These are phyloP conservation scores for Rattus rattus DNA, from an alignment of 2,113 vertebrate species.

Conservation along the genomic window DNA sequence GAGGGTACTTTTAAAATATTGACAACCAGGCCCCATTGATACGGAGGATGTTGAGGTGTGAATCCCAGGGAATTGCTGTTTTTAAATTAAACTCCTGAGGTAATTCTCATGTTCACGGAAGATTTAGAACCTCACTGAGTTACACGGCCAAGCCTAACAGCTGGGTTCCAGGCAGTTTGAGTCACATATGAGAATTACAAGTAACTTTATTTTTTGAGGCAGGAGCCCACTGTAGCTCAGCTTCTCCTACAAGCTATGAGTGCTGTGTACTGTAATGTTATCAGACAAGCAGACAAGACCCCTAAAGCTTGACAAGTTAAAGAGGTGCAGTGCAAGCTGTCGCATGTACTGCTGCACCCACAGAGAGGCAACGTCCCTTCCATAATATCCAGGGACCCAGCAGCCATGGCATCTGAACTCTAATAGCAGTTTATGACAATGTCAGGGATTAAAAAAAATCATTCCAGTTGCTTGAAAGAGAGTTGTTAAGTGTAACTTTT, in stretches of 20 bases:
- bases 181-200: background rate
- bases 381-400: background rate
- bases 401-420: conserved; percentile 2
- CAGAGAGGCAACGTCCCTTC: background rate
- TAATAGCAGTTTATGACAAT: conserved; percentile 36
- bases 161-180: background rate
- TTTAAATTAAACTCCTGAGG: background rate
- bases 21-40: background rate
- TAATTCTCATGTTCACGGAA: background rate
- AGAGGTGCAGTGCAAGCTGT: background rate
- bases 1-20: background rate
- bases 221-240: background rate
- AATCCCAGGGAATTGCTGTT: background rate
- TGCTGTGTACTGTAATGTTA: background rate
- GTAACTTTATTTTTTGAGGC: background rate
- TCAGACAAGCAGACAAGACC: background rate
- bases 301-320: background rate
- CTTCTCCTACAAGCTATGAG: background rate
- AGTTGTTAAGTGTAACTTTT: background rate
- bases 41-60: background rate
- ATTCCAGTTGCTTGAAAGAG: conserved; percentile 48
- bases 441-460: conserved; percentile 62
- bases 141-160: conserved; percentile 12
- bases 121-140: background rate
- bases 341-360: background rate